Percentiles rank a stretch among this genome's conserved stretches.
phyloP scores from a whole-genome alignment of 2,113 vertebrate genomes.

The Nycticryphes semicollaris region DNA sequence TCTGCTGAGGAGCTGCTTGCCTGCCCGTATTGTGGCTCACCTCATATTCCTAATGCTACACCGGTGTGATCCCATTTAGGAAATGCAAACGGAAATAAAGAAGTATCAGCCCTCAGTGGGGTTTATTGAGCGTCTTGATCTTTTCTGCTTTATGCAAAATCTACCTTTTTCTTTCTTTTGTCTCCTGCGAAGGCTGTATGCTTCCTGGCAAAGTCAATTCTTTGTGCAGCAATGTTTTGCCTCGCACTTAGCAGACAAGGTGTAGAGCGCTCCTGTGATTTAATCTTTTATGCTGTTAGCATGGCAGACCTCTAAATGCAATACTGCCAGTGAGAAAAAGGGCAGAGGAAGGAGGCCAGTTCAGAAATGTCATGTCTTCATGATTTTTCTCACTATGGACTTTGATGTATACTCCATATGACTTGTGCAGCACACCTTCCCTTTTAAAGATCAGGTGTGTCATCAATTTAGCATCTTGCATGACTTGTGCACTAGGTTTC shows the following conservation, averaged over 20 bases:
- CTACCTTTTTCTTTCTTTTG: background rate
- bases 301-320: background rate
- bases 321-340: conserved; percentile 12
- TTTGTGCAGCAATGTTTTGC: background rate
- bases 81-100: background rate
- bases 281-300: conserved; percentile 17
- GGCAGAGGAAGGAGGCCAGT: conserved; percentile 43
- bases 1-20: background rate
- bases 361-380: conserved; percentile 66
- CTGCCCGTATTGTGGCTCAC: background rate
- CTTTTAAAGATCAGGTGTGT: conserved; percentile 53
- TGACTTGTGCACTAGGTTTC: background rate
- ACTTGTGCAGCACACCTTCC: conserved; percentile 29
- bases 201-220: background rate
- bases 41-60: background rate
- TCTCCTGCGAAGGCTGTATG: background rate
- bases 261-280: background rate
- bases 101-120: background rate
- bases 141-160: background rate
- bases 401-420: conserved; percentile 54
- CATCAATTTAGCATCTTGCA: background rate
- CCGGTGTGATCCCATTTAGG: background rate
- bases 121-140: background rate
- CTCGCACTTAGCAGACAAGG: background rate
- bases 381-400: conserved; percentile 54